A percentile compares a stretch with the other conserved stretches of the same genome.
Conservation (phyloP, 2,113 vertebrate species). For the Hydrolagus affinis region DNA sequence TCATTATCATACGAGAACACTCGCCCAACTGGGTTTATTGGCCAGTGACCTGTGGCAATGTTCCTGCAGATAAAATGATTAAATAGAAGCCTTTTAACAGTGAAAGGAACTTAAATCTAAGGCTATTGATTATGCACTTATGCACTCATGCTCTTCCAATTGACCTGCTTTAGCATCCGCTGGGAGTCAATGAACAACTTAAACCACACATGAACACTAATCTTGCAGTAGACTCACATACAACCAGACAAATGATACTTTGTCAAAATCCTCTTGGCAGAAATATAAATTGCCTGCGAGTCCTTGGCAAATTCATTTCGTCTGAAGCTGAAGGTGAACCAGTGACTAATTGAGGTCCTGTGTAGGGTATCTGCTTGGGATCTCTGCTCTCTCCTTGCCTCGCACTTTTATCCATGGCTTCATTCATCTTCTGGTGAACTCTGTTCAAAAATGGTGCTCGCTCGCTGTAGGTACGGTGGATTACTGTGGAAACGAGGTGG, state of each 20-base stretch:
- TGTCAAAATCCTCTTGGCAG: neutral
- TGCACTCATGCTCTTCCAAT: neutral
- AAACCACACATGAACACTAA: neutral
- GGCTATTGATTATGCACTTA: neutral
- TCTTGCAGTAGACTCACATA: neutral
- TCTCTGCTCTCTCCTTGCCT: neutral
- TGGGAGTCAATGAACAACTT: neutral
- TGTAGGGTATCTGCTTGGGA: neutral
- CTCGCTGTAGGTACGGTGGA: too few species aligned
- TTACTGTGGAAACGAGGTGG: too few species aligned
- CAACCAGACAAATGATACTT: neutral
- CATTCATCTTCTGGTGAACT: neutral
- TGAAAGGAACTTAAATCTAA: neutral
- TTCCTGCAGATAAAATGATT: neutral
- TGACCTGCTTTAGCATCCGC: neutral
- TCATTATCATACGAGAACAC: too few species aligned
- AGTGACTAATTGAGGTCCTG: neutral
- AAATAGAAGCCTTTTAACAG: neutral
- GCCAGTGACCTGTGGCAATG: too few species aligned
- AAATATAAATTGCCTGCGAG: neutral
- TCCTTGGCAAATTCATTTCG: neutral
- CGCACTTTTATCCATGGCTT: neutral
- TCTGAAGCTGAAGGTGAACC: neutral
- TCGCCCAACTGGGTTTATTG: too few species aligned
- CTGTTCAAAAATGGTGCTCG: neutral